These are phyloP conservation scores for Chlamydotis undulata DNA, from an alignment of 2,113 vertebrate genomes.

Conservation along the genomic window DNA sequence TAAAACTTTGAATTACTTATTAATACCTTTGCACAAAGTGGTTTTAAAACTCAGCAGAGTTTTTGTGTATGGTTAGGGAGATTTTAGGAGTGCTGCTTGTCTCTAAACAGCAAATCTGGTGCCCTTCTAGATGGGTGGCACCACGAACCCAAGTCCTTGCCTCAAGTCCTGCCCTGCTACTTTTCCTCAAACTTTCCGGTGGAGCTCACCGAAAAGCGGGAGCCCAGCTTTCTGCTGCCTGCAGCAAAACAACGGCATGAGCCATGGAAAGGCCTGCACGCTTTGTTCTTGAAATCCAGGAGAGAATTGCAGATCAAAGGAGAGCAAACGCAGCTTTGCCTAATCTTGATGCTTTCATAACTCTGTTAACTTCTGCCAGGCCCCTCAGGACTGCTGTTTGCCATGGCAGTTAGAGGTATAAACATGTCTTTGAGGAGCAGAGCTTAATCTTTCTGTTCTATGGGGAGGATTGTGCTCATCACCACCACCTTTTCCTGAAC, in stretches of 20 bases:
- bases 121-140: background rate
- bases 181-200: background rate
- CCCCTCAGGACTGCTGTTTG: background rate
- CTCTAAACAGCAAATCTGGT: background rate
- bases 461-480: background rate
- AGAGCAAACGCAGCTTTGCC: background rate
- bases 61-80: background rate
- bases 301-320: background rate
- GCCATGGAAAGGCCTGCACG: background rate
- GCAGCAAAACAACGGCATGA: background rate
- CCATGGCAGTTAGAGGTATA: background rate
- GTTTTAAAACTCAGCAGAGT: background rate
- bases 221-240: background rate
- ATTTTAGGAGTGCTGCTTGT: background rate
- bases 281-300: background rate
- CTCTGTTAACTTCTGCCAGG: background rate
- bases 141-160: background rate
- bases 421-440: background rate
- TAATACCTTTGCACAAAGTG: background rate
- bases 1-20: accelerated
- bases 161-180: background rate
- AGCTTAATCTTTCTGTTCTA: background rate
- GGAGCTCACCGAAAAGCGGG: background rate
- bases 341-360: background rate
- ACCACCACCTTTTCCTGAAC: background rate